Base-by-base conservation (phyloP, 2,113 vertebrate genomes). In the Edolisoma coerulescens region DNA sequence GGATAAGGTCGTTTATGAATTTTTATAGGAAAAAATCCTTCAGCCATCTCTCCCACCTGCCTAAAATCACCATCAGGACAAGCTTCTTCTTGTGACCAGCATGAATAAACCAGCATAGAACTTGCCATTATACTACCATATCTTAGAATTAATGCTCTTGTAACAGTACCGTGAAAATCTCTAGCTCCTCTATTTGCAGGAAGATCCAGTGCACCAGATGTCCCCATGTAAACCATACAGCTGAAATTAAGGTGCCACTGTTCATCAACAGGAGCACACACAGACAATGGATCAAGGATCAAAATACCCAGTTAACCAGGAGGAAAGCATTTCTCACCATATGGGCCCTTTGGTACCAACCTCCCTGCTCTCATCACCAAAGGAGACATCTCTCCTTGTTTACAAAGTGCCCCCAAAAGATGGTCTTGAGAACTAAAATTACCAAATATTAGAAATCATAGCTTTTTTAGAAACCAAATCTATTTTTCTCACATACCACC, bases 201-300 rank as follows among this genome's bases (percentile, higher is more conserved):
- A 68, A 32, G 54, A 81, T 54, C 27, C 19, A 45, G 35, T 10
- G 32, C 26, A 65, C 32, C 23, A 61, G 45, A 61, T 32, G 18
- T 21, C 54, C 19, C 22, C 32, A 32, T 9, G 17, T 52, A 64
- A 89, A 61, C 24, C 17, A 37, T 3, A 6, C 4, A 71, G 22
- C 7, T 75, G 44, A 85, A 87, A 52, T 61, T 42, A 67, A 49
- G 41, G 28, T 44, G 44, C 17, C 32, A 32, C 42, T 50, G 20
- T 23, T 28, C 30, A 33, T 35, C 42, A 78, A 23, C 91, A 93
- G 19, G 28, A 81, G 7, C 28, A 60, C 35, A 73, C 12, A 50
- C 2, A 80, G 13, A 28, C 7, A 52, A 57, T 0, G 0, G n/a
- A 61, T n/a, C 22, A 37, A 65, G 20, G 33, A 54, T 71, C 45